Evolutionary conservation across 2,113 vertebrate genomes (phyloP).

Genomic region (Odocoileus hemionus): DNA sequence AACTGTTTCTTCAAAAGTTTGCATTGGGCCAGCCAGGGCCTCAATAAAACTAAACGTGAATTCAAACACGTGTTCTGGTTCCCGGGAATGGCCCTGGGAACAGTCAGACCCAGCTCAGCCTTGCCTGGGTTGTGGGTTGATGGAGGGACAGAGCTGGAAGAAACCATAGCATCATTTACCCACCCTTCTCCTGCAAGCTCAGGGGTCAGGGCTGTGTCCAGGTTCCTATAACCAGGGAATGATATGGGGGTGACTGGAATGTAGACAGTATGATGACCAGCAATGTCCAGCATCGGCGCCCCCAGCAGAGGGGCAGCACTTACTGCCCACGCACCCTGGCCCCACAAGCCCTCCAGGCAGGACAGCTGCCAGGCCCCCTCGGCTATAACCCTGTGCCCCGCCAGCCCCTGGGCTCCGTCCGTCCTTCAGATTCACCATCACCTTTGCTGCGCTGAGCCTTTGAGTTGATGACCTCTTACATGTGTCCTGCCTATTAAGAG

Average conservation of each 20-base stretch:
- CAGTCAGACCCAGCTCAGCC: background rate
- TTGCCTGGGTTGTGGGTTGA: background rate
- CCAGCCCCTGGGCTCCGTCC: too few species aligned
- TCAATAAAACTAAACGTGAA: background rate
- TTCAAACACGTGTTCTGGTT: background rate
- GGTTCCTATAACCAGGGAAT: background rate
- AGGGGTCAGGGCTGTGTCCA: background rate
- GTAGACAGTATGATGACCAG: fast-evolving
- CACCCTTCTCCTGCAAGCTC: too few species aligned
- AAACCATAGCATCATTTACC: background rate
- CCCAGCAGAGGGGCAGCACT: background rate
- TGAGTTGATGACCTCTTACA: background rate
- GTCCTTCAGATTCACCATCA: background rate
- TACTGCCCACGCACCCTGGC: background rate
- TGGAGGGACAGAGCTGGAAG: background rate
- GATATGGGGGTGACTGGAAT: background rate
- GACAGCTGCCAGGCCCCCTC: background rate
- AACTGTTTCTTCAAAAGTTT: background rate
- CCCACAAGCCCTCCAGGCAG: too few species aligned
- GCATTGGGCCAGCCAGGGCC: background rate
- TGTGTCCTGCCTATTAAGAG: background rate
- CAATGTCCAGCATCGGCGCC: fast-evolving
- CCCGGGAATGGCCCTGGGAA: background rate
- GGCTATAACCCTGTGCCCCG: fast-evolving
- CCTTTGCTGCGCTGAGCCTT: background rate